Conservation (phyloP, 2,113 vertebrate species). For the Tylochromis polylepis region DNA sequence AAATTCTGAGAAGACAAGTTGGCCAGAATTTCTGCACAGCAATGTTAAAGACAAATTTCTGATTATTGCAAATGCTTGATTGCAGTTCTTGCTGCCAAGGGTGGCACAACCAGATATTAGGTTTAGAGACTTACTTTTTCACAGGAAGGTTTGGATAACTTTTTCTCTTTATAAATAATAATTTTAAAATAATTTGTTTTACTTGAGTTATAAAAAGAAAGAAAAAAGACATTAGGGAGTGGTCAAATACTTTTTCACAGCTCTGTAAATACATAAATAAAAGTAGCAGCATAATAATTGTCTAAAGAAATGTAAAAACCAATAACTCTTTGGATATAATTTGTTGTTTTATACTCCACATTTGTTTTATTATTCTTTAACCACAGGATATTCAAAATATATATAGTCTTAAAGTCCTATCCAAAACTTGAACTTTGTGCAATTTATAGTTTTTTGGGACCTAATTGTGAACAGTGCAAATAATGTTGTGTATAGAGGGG, state of each 20-base stretch:
- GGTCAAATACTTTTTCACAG: neutral
- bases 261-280: neutral
- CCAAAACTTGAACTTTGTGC: neutral
- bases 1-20: neutral
- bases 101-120: neutral
- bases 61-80: neutral
- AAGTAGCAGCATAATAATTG: neutral
- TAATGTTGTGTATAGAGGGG: neutral
- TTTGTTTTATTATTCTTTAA: neutral
- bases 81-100: neutral
- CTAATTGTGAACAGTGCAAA: neutral
- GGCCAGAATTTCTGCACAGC: neutral
- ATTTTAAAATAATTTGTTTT: neutral
- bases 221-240: neutral
- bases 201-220: neutral
- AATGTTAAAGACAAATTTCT: neutral
- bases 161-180: neutral
- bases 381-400: neutral
- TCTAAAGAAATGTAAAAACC: neutral
- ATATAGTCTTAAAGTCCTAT: neutral
- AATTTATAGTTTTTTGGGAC: neutral
- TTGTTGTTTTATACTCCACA: neutral
- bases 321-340: neutral
- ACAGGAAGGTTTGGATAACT: neutral
- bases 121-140: neutral